A percentile compares a stretch with the other conserved stretches of the same genome.
These are phyloP conservation scores for Melanerpes aurifrons DNA, from an alignment of 2,113 vertebrate species.

Conservation along the genomic window DNA sequence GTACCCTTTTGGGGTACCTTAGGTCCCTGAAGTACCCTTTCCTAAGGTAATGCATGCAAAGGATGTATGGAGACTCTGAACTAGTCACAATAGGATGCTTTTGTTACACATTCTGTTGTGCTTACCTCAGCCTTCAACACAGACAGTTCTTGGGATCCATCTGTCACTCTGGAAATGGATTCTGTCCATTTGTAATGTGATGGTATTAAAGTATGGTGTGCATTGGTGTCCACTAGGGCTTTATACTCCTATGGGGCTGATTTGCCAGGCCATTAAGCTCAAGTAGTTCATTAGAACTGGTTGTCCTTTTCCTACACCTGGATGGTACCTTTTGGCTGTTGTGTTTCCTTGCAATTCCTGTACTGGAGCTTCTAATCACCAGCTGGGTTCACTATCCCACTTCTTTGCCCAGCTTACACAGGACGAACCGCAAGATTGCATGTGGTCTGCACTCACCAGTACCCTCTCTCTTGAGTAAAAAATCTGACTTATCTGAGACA, in stretches of 20 bases:
- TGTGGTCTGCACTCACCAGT: fast-evolving
- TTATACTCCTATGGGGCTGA: background rate
- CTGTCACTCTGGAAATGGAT: background rate
- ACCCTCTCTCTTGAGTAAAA: no score
- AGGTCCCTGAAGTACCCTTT: background rate
- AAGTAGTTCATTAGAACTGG: background rate
- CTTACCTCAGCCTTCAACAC: background rate
- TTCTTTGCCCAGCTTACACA: background rate
- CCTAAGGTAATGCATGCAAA: background rate
- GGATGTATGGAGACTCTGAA: background rate
- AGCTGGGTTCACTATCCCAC: background rate
- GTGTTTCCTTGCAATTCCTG: background rate
- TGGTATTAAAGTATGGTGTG: background rate
- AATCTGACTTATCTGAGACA: background rate
- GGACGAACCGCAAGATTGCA: background rate
- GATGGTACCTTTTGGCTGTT: background rate
- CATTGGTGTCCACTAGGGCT: background rate
- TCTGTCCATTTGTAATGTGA: background rate
- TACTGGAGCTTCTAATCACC: background rate
- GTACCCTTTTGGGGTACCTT: background rate
- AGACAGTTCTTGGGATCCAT: background rate
- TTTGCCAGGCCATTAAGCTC: background rate
- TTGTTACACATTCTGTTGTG: background rate
- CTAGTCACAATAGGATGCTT: background rate
- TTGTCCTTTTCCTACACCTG: background rate